phyloP scores from a whole-genome alignment of 2,888 invertebrate genomes.

The Dorcus hopei region DNA sequence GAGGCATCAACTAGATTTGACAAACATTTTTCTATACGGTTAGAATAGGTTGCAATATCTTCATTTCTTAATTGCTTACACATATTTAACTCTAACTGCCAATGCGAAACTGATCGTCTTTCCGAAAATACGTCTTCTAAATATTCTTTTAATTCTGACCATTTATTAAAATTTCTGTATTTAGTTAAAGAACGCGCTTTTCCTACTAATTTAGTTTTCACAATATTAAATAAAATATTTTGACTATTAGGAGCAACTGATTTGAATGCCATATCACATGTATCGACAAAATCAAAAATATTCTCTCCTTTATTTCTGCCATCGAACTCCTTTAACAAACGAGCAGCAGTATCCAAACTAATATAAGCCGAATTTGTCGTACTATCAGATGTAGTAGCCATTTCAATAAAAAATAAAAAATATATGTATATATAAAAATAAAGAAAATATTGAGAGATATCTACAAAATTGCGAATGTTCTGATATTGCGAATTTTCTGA shows the following conservation, averaged over 20 bases:
- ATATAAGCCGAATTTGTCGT: no score
- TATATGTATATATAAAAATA: no score
- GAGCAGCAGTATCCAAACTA: no score
- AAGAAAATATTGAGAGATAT: no score
- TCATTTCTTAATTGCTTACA: not conserved
- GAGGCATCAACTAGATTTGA: no score
- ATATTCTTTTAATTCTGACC: not conserved
- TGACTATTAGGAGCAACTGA: not conserved
- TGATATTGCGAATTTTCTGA: no score
- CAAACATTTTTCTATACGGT: not conserved
- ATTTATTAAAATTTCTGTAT: not conserved
- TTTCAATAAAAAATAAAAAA: no score
- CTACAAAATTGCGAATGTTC: no score
- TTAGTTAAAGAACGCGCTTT: not conserved
- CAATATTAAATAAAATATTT: not conserved
- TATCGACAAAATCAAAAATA: not conserved
- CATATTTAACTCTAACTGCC: not conserved
- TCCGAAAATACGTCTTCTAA: not conserved
- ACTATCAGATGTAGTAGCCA: no score
- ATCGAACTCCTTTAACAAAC: not conserved
- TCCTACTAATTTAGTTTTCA: not conserved
- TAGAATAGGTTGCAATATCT: not conserved
- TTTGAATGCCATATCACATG: not conserved
- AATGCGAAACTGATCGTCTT: not conserved
- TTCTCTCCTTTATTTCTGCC: not conserved